Percentiles rank a stretch among this genome's conserved stretches.
Evolutionary conservation across 2,113 vertebrate species (phyloP).

Genomic region (Equus przewalskii): DNA sequence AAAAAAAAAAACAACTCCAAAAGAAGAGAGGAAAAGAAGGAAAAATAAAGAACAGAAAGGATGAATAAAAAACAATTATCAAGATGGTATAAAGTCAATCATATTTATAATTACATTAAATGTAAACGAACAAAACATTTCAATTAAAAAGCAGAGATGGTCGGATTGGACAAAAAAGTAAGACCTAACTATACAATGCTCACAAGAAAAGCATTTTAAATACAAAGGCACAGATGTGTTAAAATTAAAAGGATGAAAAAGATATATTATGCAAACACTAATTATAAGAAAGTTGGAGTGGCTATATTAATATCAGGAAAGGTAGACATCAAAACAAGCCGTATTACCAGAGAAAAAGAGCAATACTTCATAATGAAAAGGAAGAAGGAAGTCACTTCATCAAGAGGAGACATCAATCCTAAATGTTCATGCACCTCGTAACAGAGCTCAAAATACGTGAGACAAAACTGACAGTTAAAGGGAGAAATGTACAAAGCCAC

Average conservation of each 20-base stretch:
- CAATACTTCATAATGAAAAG: neutral
- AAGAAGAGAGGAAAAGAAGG: neutral
- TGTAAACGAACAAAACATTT: neutral
- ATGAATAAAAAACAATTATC: neutral
- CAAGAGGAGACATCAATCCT: neutral
- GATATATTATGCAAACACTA: neutral
- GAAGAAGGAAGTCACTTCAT: neutral
- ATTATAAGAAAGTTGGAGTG: neutral
- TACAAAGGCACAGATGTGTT: neutral
- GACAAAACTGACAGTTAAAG: neutral
- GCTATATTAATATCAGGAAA: neutral
- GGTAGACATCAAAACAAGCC: neutral
- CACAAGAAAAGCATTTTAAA: slow-evolving; percentile 31
- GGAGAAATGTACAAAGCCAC: neutral
- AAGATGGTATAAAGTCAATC: neutral
- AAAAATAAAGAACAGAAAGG: neutral
- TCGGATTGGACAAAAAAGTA: neutral
- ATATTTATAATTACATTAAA: neutral
- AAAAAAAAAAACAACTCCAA: no score
- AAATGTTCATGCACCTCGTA: neutral
- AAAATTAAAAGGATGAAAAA: neutral
- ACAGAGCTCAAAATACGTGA: neutral
- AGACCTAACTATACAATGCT: neutral
- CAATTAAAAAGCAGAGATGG: neutral
- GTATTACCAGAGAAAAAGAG: neutral